phyloP scores from a whole-genome alignment of 2,113 vertebrate genomes.

The Struthidea cinerea region DNA sequence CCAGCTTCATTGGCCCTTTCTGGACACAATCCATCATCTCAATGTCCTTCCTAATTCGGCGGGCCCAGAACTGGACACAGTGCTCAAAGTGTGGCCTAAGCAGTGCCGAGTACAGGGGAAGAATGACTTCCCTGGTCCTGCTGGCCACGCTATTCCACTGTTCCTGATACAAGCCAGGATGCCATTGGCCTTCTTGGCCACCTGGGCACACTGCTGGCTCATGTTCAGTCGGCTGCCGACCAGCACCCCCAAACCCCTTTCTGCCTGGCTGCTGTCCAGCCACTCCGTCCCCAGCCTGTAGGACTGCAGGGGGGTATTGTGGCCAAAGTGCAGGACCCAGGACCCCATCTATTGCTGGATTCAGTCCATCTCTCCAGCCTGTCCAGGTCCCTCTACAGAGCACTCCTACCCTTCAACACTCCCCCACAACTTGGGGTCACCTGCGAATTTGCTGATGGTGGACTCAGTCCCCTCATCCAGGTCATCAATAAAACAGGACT shows the following conservation, averaged over 20 bases:
- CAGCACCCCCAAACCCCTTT: neutral
- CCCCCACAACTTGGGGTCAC: neutral
- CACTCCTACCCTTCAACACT: neutral
- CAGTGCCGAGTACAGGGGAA: neutral
- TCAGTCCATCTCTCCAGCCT: neutral
- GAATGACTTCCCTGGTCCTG: neutral
- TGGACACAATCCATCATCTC: neutral
- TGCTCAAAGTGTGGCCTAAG: neutral
- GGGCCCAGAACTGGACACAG: neutral
- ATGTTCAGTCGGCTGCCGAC: neutral
- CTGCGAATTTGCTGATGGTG: neutral
- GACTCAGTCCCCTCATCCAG: neutral
- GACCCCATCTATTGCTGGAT: neutral
- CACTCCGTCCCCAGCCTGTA: neutral
- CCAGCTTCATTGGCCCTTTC: neutral
- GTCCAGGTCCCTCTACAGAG: neutral
- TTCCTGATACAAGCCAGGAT: neutral
- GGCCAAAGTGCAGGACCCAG: neutral
- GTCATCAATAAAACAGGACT: neutral
- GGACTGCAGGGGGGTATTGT: neutral
- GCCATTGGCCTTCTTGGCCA: neutral
- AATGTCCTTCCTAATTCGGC: rapidly evolving
- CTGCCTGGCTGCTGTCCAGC: neutral
- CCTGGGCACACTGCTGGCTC: neutral
- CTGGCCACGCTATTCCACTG: neutral